Evolutionary conservation across 2,113 vertebrate species (phyloP).

Genomic region (Bungarus multicinctus): DNA sequence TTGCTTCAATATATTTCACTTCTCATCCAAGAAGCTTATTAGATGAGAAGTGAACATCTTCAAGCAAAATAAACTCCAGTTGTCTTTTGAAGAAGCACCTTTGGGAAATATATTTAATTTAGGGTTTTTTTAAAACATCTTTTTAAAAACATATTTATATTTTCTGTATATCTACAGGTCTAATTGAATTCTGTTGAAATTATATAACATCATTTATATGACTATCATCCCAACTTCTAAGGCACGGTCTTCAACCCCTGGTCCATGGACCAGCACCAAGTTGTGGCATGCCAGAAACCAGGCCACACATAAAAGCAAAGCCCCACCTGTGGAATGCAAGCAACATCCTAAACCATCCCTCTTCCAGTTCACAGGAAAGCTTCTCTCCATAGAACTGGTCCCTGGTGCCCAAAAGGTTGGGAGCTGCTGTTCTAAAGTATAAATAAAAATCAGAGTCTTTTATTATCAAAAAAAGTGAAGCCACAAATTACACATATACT

Average conservation of each 20-base stretch:
- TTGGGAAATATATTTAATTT: not conserved
- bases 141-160: no score
- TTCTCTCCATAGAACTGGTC: no score
- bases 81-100: not conserved
- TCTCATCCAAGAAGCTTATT: not conserved
- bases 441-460: not conserved
- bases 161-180: not conserved
- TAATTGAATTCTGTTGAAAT: not conserved
- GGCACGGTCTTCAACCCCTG: no score
- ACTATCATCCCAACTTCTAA: not conserved
- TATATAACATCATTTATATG: not conserved
- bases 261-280: no score
- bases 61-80: not conserved
- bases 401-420: no score
- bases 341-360: no score
- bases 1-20: not conserved
- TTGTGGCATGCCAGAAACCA: no score
- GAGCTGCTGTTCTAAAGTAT: not conserved
- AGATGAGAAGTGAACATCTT: no score
- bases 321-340: no score
- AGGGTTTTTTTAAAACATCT: not conserved
- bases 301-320: no score
- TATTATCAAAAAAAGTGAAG: not conserved
- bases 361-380: no score
- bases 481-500: not conserved